Base-by-base conservation (phyloP, 2,888 invertebrate genomes). In the Sturmia bella region DNA sequence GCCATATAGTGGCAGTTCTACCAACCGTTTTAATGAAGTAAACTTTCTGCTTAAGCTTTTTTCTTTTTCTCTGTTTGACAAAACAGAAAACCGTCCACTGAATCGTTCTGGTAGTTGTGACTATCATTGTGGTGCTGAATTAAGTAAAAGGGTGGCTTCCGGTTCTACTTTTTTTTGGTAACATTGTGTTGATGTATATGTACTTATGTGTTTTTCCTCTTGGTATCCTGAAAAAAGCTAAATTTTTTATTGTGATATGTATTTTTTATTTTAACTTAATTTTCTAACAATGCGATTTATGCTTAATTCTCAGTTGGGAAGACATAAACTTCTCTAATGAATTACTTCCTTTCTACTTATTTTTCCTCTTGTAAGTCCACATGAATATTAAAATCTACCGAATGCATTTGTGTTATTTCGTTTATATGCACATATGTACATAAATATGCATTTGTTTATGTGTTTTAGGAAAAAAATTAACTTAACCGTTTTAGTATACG, bases 91-190 rank as follows among this genome's bases (percentile, higher is more conserved):
- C 75, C 66, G 61, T 13, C 64, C 76, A 68, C 66, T 52, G 52
- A 39, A 41, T 45, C 32, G 56, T 37, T 72, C 37, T 72, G 57
- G 61, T 32, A 54, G 54, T 63, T 27, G n/a, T 64, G 56, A 43
- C 43, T 69, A 11, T 50, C 32, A 15, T 52, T 73, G 63, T 74
- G 61, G 70, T 75, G 52, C 61, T 69, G 75, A 82, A 64, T 83
- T 78, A 78, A 84, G 79, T 78, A 79, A 83, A 84, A 83, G 83
- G 80, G 80, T 73, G 84, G 82, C 70, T 83, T 84, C 84, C 84
- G 75, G 54, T 64, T 56, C 27, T n/a, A n/a, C 24, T 45, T 79
- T 24, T 24, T 57, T 50, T 19, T 1, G 32, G 32, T 63, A 39
- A 41, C 39, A 43, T 57, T 56, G 32, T 57, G 21, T 48, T 52